These are phyloP conservation scores for Esox niger DNA, from an alignment of 2,113 vertebrate genomes.

Conservation along the genomic window DNA sequence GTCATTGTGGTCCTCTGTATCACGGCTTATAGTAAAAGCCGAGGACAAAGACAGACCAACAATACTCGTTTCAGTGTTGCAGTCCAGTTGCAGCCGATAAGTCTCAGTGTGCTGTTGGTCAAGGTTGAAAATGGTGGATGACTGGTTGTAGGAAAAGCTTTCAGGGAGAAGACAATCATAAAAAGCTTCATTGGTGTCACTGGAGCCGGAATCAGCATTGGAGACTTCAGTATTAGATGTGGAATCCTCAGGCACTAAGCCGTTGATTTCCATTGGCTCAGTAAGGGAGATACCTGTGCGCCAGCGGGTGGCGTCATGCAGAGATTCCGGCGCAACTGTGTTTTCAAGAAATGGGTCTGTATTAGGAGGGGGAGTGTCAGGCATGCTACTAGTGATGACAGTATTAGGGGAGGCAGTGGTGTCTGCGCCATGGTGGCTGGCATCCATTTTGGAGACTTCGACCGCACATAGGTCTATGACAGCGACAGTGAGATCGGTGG, in stretches of 20 bases:
- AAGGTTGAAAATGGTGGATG: neutral
- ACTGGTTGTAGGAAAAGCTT: constrained; percentile 19
- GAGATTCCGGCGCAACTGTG: neutral
- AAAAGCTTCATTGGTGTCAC: constrained; percentile 23
- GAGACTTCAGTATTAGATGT: neutral
- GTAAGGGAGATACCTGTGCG: neutral
- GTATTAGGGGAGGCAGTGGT: neutral
- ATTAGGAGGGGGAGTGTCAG: no score
- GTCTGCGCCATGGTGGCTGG: neutral
- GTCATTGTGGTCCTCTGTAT: neutral
- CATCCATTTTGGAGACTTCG: no score
- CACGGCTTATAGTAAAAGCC: neutral
- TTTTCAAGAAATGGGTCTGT: no score
- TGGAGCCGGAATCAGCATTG: neutral
- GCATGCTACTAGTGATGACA: no score
- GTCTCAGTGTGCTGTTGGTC: neutral
- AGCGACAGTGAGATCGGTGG: no score
- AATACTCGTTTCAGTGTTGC: no score
- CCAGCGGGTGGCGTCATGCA: neutral
- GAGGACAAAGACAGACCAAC: no score
- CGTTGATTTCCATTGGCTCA: neutral
- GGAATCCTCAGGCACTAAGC: neutral
- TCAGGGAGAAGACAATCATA: constrained; percentile 45
- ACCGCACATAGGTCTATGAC: no score
- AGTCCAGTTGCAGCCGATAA: no score